Percentiles rank a stretch among this genome's conserved stretches.
Conservation (phyloP, 2,797 vertebrate genomes). For the Cichlasoma orientale region DNA sequence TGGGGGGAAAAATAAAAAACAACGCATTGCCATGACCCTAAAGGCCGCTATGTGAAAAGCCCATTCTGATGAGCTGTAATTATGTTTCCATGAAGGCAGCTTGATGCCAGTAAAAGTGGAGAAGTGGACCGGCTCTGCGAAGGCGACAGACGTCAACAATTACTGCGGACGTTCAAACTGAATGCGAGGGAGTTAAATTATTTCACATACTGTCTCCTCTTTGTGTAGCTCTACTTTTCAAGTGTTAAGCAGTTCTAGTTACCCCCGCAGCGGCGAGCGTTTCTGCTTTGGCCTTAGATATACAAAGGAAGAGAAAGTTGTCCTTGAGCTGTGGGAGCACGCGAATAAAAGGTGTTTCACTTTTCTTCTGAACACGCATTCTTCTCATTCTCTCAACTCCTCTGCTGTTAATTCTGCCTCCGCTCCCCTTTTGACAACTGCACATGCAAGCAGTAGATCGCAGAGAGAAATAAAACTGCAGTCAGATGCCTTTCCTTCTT, state of each 20-base stretch:
- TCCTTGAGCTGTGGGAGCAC: constrained; percentile 73
- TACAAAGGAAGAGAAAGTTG: constrained; percentile 37
- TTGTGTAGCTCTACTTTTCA: constrained; percentile 34
- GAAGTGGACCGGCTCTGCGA: constrained; percentile 24
- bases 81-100: constrained; percentile 58
- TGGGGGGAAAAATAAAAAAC: constrained; percentile 17
- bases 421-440: constrained; percentile 2
- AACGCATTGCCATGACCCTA: constrained; percentile 47
- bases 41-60: constrained; percentile 46
- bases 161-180: constrained; percentile 43
- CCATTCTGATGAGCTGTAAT: constrained; percentile 56
- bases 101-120: constrained; percentile 15
- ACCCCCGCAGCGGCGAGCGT: constrained; percentile 16
- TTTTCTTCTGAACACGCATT: constrained; percentile 49
- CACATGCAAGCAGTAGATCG: constrained; percentile 25
- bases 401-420: constrained; percentile 34
- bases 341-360: constrained; percentile 59
- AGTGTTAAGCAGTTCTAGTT: constrained; percentile 13
- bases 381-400: constrained; percentile 46
- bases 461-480: constrained; percentile 1
- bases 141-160: constrained; percentile 60
- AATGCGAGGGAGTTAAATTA: constrained; percentile 40
- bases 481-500: neutral
- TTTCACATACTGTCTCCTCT: constrained; percentile 27
- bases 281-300: constrained; percentile 51